Evolutionary conservation across 35 echinoderm and acorn worm species (phyloP).

Genomic region (Heliocidaris tuberculata): DNA sequence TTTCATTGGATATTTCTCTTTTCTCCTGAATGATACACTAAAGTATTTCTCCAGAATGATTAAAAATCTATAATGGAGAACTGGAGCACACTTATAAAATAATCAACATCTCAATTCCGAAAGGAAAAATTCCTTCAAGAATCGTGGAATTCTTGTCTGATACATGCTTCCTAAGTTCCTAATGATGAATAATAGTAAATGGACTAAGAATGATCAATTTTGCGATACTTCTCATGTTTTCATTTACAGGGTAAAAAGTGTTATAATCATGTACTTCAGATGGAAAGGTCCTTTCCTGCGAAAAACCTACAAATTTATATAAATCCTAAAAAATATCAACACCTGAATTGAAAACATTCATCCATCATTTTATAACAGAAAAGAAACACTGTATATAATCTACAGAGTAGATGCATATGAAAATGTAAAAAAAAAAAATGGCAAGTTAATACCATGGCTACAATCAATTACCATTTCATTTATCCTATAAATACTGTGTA

Average conservation of each 20-base stretch:
- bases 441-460: background rate
- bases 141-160: background rate
- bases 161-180: background rate
- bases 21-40: no score
- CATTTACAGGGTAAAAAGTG: background rate
- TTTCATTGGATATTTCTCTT: no score
- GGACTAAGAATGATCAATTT: background rate
- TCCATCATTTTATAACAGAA: background rate
- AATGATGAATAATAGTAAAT: background rate
- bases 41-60: no score
- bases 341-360: background rate
- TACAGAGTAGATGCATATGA: background rate
- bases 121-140: background rate
- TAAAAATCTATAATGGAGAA: no score
- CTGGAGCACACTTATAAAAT: no score
- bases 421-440: background rate
- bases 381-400: background rate
- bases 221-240: background rate
- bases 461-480: background rate
- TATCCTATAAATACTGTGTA: background rate
- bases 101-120: no score
- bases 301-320: background rate
- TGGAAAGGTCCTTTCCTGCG: background rate
- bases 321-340: background rate
- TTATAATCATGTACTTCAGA: background rate